Base-by-base conservation (phyloP, 2,797 vertebrate species). In the Rhinichthys osculus region DNA sequence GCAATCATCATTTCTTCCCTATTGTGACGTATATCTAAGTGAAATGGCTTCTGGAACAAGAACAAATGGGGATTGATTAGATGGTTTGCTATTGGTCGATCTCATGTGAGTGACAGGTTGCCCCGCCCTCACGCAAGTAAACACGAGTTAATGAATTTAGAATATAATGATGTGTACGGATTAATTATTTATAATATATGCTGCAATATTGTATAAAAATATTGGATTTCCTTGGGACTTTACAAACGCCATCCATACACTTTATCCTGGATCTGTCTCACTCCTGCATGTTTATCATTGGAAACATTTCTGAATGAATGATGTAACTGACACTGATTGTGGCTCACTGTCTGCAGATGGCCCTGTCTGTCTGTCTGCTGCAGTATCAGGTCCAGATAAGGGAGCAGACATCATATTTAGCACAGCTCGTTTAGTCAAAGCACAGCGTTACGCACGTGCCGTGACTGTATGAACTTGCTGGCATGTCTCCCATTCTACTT, bases 311-410 rank as follows among this genome's bases (percentile, higher is more conserved):
- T 27, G 59, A 27, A 27, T 14, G 59, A 14, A 64, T 14, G 23
- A 30, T 30, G 62, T 7, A 30, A 30, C 62, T 33, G 27, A 3
- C 19, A 77, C 19, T 38, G 73, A 77, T 2, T 47, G 78, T 33
- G 3, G 57, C 78, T 3, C 54, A 13, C 40, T 52, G 38, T 83
- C 54, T n/a, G 54, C 81, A 74, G 54, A 84, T 77, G 82, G 16
- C 59, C 72, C 44, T 64, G 73, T 82, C 81, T 73, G 50, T 74
- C 69, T 73, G 81, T 74, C 81, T 83, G 38, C 14, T 2, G 23
- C 30, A 21, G 62, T 77, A 69, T 84, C 62, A 54, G 64, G n/a
- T 78, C 71, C 62, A 16, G 59, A 77, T 84, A 52, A 67, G 38
- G 6, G 27, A 17, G 9, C 6, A 66, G 82, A 11, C 27, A 0